Evolutionary conservation across 2,888 invertebrate genomes (phyloP), one percentile per base, ranked within the genome.

Genomic region (Tanytarsus gracilentus): DNA sequence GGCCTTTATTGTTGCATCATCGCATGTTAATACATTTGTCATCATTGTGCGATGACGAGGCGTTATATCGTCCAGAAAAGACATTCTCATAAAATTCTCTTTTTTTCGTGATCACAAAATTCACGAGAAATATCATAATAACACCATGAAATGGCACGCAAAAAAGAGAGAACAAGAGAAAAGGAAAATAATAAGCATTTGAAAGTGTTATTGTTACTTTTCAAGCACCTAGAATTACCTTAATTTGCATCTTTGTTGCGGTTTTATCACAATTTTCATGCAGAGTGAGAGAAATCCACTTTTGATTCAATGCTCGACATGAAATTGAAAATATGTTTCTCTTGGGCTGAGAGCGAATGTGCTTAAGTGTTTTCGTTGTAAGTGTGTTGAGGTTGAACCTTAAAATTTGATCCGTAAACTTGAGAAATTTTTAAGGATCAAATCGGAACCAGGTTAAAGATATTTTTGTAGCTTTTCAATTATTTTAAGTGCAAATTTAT

Each of bases 241-340:
- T 39, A 55, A 55, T 55, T 55, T 55, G 55, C 55, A 55, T 55
- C 55, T 33, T 53, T 33, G 27, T 21, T 55, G 55, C 40, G 55
- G 55, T 55, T 55, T 23, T 33, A 39, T 36, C 40, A 40, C 21
- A 21, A 8, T 44, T 44, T 44, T 44, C n/a, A 5, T 33, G n/a
- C n/a, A n/a, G n/a, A n/a, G n/a, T n/a, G n/a, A n/a, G n/a, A n/a
- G n/a, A n/a, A n/a, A n/a, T n/a, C n/a, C n/a, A n/a, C n/a, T n/a
- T n/a, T n/a, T n/a, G n/a, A n/a, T n/a, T n/a, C n/a, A n/a, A n/a
- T n/a, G n/a, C n/a, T n/a, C n/a, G n/a, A n/a, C n/a, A n/a, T n/a
- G n/a, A n/a, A n/a, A n/a, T n/a, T n/a, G n/a, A n/a, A n/a, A n/a
- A 6, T 25, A 26, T 21, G 3, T 25, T 49, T 14, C 6, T 21